phyloP scores from a whole-genome alignment of 2,797 vertebrate genomes.

The Babyrousa celebensis region DNA sequence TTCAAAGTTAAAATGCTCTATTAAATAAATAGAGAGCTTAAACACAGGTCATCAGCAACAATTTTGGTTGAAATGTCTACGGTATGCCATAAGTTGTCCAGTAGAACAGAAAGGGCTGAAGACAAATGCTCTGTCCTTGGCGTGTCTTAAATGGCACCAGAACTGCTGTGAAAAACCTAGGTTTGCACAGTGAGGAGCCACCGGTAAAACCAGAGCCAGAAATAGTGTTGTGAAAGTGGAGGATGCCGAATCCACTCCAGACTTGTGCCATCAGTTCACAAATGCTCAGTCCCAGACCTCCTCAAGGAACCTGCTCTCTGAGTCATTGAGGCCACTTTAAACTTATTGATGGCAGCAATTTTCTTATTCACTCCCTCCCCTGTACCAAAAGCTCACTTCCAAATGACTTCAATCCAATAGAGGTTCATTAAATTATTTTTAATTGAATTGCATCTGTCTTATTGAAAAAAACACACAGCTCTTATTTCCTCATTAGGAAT shows the following conservation, averaged over 20 bases:
- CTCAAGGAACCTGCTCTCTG: not conserved
- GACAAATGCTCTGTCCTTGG: not conserved
- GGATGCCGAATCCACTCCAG: not conserved
- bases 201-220: not conserved
- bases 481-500: not conserved
- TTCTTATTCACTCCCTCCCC: not conserved
- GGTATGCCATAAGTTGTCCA: not conserved
- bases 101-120: not conserved
- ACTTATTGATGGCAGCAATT: not conserved
- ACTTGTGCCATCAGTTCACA: not conserved
- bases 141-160: not conserved
- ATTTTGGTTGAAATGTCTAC: not conserved
- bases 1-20: not conserved
- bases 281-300: not conserved
- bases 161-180: not conserved
- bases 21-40: not conserved
- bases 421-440: constrained; percentile 18
- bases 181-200: not conserved
- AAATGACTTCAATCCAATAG: not conserved
- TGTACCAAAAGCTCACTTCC: not conserved
- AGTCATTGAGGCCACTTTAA: not conserved
- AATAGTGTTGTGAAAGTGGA: not conserved
- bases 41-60: not conserved
- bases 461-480: not conserved
- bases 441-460: not conserved